Conservation (phyloP, 2,888 invertebrate species). For the Conistra vaccinii region DNA sequence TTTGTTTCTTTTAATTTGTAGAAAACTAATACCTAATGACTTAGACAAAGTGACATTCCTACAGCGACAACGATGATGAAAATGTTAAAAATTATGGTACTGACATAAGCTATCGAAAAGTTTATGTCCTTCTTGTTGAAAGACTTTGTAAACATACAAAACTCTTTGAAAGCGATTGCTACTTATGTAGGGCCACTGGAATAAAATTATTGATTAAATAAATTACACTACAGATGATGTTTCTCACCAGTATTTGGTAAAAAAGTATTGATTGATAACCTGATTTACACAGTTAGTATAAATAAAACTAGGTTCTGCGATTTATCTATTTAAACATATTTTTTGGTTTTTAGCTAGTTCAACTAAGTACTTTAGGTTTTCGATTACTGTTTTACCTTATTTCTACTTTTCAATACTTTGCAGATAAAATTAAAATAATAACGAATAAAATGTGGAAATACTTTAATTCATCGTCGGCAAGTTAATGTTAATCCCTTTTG, state of each 20-base stretch:
- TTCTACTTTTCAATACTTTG: neutral
- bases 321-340: neutral
- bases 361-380: neutral
- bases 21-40: neutral
- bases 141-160: neutral
- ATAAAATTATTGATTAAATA: neutral
- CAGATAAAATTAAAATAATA: neutral
- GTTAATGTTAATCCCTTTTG: conserved; percentile 42
- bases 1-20: neutral
- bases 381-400: neutral
- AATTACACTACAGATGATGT: neutral
- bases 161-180: neutral
- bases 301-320: neutral
- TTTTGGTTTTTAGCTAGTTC: neutral
- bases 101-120: too few species aligned
- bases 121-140: neutral
- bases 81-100: neutral
- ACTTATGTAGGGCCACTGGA: neutral
- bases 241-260: neutral
- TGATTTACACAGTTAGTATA: neutral
- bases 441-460: conserved; percentile 9
- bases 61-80: too few species aligned
- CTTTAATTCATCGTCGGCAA: conserved; percentile 27
- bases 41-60: neutral
- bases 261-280: neutral